These are phyloP conservation scores for Sinhomidia bicolor DNA, from an alignment of 2,888 invertebrate species.

Conservation along the genomic window DNA sequence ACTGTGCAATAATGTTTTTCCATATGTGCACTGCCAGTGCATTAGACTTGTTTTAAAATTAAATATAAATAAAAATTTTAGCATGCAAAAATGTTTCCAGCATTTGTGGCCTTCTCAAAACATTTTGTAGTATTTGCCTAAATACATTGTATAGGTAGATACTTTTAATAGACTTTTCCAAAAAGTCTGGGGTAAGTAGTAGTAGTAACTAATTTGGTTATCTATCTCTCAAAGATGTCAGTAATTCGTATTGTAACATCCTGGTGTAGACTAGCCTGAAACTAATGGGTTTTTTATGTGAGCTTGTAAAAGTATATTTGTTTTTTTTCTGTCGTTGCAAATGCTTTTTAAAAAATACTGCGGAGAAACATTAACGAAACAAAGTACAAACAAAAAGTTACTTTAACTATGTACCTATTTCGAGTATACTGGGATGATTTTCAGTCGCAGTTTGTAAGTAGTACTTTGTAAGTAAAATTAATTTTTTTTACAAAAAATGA, in stretches of 20 bases:
- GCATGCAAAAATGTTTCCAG: too few relatives aligned
- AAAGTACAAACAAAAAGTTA: neutral
- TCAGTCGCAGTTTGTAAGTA: neutral
- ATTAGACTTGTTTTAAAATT: too few relatives aligned
- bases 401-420: too few relatives aligned
- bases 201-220: constrained; percentile 1
- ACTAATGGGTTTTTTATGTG: constrained; percentile 60
- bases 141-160: neutral
- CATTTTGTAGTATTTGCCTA: too few relatives aligned
- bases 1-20: too few relatives aligned
- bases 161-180: too few relatives aligned
- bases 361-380: neutral
- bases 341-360: neutral
- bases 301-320: neutral
- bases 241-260: neutral
- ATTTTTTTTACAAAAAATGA: too few relatives aligned
- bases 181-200: too few relatives aligned
- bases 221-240: neutral
- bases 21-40: too few relatives aligned
- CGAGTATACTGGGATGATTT: too few relatives aligned
- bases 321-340: neutral
- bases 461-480: neutral
- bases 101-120: too few relatives aligned
- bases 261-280: neutral
- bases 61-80: too few relatives aligned